phyloP scores from a whole-genome alignment of 64 coral and sea anemone species.

The Pachyseris speciosa region DNA sequence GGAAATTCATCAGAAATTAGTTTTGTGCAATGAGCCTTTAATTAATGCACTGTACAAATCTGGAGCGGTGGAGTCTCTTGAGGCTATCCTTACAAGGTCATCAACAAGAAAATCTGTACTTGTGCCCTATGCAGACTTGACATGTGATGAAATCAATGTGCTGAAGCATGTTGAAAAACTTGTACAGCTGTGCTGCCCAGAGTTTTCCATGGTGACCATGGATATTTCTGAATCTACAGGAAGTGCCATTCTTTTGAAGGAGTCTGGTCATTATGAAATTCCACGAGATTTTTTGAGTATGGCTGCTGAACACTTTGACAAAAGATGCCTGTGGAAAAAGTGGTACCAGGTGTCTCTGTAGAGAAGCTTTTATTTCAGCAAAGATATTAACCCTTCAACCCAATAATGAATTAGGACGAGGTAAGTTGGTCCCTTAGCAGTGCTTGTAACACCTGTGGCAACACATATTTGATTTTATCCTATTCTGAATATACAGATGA shows the following conservation, averaged over 20 bases:
- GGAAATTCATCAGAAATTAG: conserved; percentile 59
- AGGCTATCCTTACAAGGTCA: conserved; percentile 27
- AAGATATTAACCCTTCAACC: conserved; percentile 1
- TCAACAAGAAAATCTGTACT: conserved; percentile 6
- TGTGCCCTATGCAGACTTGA: conserved; percentile 57
- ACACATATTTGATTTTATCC: neutral
- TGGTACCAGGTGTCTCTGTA: neutral
- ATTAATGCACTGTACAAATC: conserved; percentile 42
- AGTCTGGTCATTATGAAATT: conserved; percentile 26
- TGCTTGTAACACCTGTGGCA: neutral
- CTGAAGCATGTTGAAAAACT: conserved; percentile 57
- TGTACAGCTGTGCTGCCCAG: conserved; percentile 38
- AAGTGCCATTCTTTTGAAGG: neutral
- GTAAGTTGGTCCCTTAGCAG: neutral
- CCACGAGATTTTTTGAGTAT: conserved; percentile 34
- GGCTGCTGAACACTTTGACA: neutral
- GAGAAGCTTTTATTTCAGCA: neutral
- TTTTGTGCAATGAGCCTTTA: conserved; percentile 52
- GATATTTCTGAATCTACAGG: conserved; percentile 13
- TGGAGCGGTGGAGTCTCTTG: conserved; percentile 44
- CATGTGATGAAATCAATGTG: conserved; percentile 47
- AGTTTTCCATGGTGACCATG: conserved; percentile 40
- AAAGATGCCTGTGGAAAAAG: neutral
- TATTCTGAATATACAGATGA: neutral
- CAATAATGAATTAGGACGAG: neutral